phyloP scores from a whole-genome alignment of 2,888 invertebrate genomes.

The Incurvaria masculella region DNA sequence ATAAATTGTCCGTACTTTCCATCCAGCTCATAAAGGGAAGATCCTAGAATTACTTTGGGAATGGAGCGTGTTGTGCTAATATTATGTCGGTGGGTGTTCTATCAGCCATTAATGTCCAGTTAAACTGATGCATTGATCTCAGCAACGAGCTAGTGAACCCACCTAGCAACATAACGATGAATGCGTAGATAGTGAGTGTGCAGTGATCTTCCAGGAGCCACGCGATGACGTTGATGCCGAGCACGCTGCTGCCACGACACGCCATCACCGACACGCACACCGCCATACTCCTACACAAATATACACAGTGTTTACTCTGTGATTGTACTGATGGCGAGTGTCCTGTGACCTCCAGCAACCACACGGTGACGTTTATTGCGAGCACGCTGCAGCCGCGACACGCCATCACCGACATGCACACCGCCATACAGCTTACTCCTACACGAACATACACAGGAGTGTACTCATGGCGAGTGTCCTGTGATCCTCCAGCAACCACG shows the following conservation, averaged over 20 bases:
- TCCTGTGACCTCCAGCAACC: conserved; percentile 25
- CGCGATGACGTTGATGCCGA: conserved; percentile 40
- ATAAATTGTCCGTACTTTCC: too few species aligned
- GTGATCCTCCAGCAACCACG: conserved; percentile 26
- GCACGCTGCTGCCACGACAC: conserved; percentile 38
- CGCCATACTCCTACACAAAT: conserved; percentile 37
- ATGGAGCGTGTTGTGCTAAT: too few species aligned
- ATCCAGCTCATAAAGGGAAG: too few species aligned
- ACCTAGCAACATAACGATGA: conserved; percentile 30
- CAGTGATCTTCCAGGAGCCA: conserved; percentile 29
- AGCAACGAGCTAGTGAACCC: too few species aligned
- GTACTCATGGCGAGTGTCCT: conserved; percentile 33
- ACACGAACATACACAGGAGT: too few species aligned
- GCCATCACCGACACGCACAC: conserved; percentile 40
- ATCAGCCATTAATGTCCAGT: too few species aligned
- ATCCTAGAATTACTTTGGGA: too few species aligned
- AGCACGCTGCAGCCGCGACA: conserved; percentile 40
- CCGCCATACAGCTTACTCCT: too few species aligned
- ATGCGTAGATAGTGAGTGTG: conserved; percentile 31
- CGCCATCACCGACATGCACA: conserved; percentile 38
- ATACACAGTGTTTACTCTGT: too few species aligned
- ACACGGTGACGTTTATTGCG: conserved; percentile 38
- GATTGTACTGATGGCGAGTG: too few species aligned
- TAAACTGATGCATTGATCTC: too few species aligned
- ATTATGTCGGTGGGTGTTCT: too few species aligned